A percentile compares a stretch with the other conserved stretches of the same genome.
Conservation (phyloP, 92 coral and sea anemone genomes). For the Desmophyllum pertusum region DNA sequence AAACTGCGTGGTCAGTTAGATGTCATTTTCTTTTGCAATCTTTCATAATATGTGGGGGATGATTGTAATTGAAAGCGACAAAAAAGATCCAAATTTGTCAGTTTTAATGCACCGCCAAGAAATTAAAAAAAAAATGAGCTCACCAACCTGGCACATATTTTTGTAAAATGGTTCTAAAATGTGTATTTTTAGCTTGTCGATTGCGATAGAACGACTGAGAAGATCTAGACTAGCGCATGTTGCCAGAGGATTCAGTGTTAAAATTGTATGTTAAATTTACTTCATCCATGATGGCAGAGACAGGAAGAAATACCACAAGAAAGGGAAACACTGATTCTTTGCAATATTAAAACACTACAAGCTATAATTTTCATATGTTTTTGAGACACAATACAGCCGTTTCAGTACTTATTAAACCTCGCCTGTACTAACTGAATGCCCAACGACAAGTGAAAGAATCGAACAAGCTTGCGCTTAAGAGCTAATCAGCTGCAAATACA, state of each 20-base stretch:
- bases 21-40: not conserved
- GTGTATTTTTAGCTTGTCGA: not conserved
- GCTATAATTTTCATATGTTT: not conserved
- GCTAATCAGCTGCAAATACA: conserved; percentile 12
- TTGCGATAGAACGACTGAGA: not conserved
- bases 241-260: not conserved
- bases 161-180: not conserved
- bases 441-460: not conserved
- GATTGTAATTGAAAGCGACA: conserved; percentile 21
- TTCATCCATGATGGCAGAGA: not conserved
- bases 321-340: not conserved
- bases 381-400: not conserved
- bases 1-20: not conserved
- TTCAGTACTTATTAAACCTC: not conserved
- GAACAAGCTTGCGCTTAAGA: not conserved
- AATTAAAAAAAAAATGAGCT: not conserved
- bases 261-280: not conserved
- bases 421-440: not conserved
- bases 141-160: not conserved
- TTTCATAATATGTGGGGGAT: conserved; percentile 4
- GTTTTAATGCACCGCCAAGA: conserved; percentile 2
- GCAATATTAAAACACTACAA: not conserved
- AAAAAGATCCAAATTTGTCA: conserved; percentile 7
- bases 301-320: not conserved
- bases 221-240: not conserved